Percentiles rank a stretch among this genome's conserved stretches.
Conservation (phyloP, 2,888 invertebrate genomes). For the Colostygia pectinataria region DNA sequence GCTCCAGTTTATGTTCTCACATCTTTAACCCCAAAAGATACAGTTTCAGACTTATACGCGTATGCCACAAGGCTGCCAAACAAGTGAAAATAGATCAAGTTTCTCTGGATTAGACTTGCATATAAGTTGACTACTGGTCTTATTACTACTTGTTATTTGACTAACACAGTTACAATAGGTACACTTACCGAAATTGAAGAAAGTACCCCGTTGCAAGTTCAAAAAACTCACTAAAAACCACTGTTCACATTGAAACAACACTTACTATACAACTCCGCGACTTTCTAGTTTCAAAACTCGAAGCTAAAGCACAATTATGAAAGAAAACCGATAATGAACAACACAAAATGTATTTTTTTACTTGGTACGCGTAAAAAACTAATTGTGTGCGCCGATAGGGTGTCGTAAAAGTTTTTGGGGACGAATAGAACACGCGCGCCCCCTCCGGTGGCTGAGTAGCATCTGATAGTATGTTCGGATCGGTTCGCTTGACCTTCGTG, state of each 20-base stretch:
- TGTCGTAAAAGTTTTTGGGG: constrained; percentile 57
- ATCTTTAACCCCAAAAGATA: constrained; percentile 12
- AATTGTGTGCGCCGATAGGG: constrained; percentile 44
- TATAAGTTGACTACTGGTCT: background rate
- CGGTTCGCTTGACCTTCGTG: constrained; percentile 66
- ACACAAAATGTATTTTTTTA: constrained; percentile 39
- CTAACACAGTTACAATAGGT: constrained; percentile 10
- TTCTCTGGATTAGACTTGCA: constrained; percentile 1
- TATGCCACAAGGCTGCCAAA: constrained; percentile 25
- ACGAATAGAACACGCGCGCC: constrained; percentile 43
- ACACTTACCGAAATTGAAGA: constrained; percentile 31
- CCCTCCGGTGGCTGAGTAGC: constrained; percentile 29
- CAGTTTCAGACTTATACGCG: constrained; percentile 12
- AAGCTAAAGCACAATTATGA: constrained; percentile 24
- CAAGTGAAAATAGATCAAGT: constrained; percentile 31
- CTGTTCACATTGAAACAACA: constrained; percentile 34
- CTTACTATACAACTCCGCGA: constrained; percentile 28
- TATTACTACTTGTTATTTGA: background rate
- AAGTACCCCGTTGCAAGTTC: constrained; percentile 31
- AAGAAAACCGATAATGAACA: constrained; percentile 15
- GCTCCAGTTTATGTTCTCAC: background rate
- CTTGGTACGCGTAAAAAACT: constrained; percentile 47
- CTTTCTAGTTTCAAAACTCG: constrained; percentile 36
- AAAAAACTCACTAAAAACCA: constrained; percentile 38
- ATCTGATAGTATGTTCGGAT: constrained; percentile 36